Percentiles rank a stretch among this genome's conserved stretches.
Conservation (phyloP, 2,888 invertebrate genomes). For the Osedax fenrisi region DNA sequence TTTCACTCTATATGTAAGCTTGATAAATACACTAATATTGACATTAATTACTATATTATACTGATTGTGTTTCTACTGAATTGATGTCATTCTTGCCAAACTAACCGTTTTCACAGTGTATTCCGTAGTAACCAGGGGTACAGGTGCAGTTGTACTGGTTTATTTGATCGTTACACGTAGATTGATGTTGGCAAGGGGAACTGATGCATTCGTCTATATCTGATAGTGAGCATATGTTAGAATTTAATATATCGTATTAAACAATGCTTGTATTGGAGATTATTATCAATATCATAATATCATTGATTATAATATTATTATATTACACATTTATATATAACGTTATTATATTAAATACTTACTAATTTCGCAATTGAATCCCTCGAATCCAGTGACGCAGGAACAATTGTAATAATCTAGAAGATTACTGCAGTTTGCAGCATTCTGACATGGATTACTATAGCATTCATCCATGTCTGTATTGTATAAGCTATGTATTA, state of each 20-base stretch:
- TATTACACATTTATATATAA: neutral
- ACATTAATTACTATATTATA: too few relatives aligned
- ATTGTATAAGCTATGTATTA: neutral
- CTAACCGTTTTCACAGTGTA: neutral
- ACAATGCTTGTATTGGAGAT: too few relatives aligned
- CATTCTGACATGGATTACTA: neutral
- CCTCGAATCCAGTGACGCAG: neutral
- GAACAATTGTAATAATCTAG: neutral
- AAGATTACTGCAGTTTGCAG: neutral
- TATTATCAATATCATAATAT: too few relatives aligned
- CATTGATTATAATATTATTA: too few relatives aligned
- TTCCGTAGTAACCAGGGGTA: neutral
- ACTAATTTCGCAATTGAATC: neutral
- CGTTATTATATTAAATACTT: neutral
- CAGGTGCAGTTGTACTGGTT: neutral
- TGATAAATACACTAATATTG: too few relatives aligned
- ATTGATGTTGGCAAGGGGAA: neutral
- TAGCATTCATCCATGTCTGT: neutral
- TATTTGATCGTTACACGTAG: neutral
- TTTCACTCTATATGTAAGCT: too few relatives aligned
- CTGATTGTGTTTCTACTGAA: too few relatives aligned
- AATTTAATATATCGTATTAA: too few relatives aligned
- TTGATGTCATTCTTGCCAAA: too few relatives aligned
- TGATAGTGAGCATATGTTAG: too few relatives aligned
- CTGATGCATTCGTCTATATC: slow-evolving; percentile 11